Conservation (phyloP, 2,113 vertebrate genomes). For the human region GRCh38 chr2:200269501-200270000, state of each 20-base stretch:
- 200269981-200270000: conserved; percentile 57
- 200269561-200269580: not conserved
- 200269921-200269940: conserved; percentile 43
- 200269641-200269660: not conserved
- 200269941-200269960: conserved; percentile 43
- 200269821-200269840: conserved; percentile 19
- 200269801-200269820: conserved; percentile 16
- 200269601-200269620: no score
- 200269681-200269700: not conserved
- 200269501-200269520: not conserved
- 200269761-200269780: not conserved
- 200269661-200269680: not conserved
- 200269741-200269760: not conserved
- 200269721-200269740: not conserved
- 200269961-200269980: not conserved
- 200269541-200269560: not conserved
- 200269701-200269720: not conserved
- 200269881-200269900: conserved; percentile 41
- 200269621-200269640: not conserved
- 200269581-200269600: not conserved
- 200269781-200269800: not conserved
- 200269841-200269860: not conserved
- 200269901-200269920: not conserved
- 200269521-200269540: not conserved
- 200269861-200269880: conserved; percentile 1